phyloP scores from a whole-genome alignment of 2,888 invertebrate genomes.

The Plutella xylostella region DNA sequence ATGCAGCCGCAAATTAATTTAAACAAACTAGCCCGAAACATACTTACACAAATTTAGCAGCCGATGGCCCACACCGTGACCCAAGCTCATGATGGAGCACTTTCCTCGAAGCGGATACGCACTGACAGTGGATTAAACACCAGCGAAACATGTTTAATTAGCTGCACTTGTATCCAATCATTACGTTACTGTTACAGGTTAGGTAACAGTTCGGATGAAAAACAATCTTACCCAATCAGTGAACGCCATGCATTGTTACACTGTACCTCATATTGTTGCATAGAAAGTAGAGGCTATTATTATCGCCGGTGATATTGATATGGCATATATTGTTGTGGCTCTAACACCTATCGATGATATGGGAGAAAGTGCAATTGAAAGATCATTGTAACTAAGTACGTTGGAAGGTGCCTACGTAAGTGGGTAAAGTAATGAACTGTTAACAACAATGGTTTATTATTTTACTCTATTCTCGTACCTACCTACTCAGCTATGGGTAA shows the following conservation, averaged over 20 bases:
- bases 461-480: too few species aligned
- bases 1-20: too few species aligned
- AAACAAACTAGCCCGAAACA: too few species aligned
- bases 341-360: not conserved
- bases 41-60: too few species aligned
- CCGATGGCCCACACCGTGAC: too few species aligned
- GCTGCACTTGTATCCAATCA: not conserved
- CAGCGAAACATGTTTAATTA: constrained; percentile 3
- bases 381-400: too few species aligned
- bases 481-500: too few species aligned
- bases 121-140: constrained; percentile 1
- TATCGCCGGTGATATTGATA: not conserved
- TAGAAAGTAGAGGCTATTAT: not conserved
- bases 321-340: not conserved
- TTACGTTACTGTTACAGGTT: not conserved
- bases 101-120: too few species aligned
- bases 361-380: constrained; percentile 1
- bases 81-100: too few species aligned
- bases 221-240: constrained; percentile 4
- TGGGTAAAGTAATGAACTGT: too few species aligned
- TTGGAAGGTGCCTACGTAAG: too few species aligned
- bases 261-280: not conserved
- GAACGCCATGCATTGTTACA: not conserved
- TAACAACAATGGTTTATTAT: too few species aligned
- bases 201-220: constrained; percentile 1